phyloP scores from a whole-genome alignment of 2,113 vertebrate species.

The Leptosomus discolor region DNA sequence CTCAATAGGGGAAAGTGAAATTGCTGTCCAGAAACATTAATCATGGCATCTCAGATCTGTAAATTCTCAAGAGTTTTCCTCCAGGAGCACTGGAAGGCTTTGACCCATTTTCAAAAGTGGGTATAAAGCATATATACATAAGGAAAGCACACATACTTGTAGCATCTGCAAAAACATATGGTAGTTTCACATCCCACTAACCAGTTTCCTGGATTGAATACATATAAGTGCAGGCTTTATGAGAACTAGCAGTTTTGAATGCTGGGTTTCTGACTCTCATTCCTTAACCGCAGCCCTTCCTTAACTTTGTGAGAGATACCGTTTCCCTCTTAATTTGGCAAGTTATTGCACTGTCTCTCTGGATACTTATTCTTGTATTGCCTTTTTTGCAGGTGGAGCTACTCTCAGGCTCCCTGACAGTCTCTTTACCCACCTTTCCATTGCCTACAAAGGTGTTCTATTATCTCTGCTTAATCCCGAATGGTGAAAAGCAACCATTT shows the following conservation, averaged over 20 bases:
- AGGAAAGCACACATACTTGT: neutral
- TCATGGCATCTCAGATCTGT: neutral
- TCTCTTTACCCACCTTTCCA: neutral
- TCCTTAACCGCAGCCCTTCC: neutral
- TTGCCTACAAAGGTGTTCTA: neutral
- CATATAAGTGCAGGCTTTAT: neutral
- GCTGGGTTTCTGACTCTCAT: neutral
- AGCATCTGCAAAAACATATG: constrained; percentile 53
- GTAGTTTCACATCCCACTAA: constrained; percentile 34
- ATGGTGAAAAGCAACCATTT: neutral
- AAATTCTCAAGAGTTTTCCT: neutral
- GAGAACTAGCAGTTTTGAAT: neutral
- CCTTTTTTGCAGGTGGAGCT: neutral
- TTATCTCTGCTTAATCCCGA: neutral
- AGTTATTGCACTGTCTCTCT: neutral
- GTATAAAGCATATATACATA: neutral
- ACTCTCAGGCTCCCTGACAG: neutral
- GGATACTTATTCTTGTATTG: neutral
- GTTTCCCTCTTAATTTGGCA: neutral
- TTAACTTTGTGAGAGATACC: neutral
- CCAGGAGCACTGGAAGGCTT: neutral
- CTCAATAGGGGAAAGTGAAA: neutral
- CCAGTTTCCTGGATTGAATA: constrained; percentile 31
- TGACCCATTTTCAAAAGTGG: neutral
- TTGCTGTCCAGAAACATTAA: neutral